Evolutionary conservation across 2,888 invertebrate genomes (phyloP).

Genomic region (Pseudococcus viburni): DNA sequence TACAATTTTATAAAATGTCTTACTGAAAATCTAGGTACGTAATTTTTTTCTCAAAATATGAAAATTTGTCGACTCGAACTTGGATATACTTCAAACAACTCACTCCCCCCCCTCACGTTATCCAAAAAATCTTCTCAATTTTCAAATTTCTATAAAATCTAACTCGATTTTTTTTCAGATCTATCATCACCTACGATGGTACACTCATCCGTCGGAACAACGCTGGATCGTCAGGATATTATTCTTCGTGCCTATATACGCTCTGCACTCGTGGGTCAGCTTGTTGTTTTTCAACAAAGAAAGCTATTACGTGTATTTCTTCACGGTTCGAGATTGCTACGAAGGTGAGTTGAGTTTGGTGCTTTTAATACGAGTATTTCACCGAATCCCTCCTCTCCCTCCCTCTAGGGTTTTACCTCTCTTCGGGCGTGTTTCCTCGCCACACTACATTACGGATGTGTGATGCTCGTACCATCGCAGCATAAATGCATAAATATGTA

Average conservation of each 20-base stretch:
- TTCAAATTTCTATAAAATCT: neutral
- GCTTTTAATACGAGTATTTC: neutral
- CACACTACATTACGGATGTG: neutral
- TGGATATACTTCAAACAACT: neutral
- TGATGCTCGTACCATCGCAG: neutral
- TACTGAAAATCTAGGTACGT: too few species aligned
- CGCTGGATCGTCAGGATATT: constrained; percentile 99
- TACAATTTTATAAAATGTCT: too few species aligned
- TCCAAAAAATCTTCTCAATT: neutral
- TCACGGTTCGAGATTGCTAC: constrained; percentile 99
- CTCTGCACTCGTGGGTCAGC: constrained; percentile 98
- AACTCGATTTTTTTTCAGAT: constrained; percentile 77
- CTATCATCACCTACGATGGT: constrained; percentile 98
- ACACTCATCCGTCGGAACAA: constrained; percentile 98
- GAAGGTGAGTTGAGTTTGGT: constrained; percentile 80
- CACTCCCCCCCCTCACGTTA: neutral
- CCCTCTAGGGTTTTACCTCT: neutral
- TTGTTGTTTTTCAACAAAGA: constrained; percentile 97
- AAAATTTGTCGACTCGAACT: too few species aligned
- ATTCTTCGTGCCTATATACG: constrained; percentile 99
- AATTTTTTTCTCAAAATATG: too few species aligned
- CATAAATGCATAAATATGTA: neutral
- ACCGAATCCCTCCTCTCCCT: neutral
- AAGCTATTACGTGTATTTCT: constrained; percentile 98
- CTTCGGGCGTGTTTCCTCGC: neutral